phyloP scores from a whole-genome alignment of 2,797 vertebrate species.

The Hydrolagus colliei region DNA sequence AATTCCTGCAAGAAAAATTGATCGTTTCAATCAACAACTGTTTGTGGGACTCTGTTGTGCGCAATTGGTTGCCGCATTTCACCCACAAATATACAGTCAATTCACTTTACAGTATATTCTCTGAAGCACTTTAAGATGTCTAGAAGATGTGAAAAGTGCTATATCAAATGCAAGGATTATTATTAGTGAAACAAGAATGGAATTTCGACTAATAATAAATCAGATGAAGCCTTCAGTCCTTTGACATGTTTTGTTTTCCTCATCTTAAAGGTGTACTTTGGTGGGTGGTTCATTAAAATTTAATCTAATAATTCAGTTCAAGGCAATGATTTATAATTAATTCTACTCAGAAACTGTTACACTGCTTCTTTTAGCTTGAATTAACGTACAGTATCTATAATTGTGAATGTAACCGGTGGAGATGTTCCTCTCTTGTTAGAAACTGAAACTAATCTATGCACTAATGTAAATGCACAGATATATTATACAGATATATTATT shows the following conservation, averaged over 20 bases:
- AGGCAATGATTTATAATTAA: slow-evolving; percentile 5
- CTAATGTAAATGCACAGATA: background rate
- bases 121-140: too few species aligned
- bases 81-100: too few species aligned
- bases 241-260: background rate
- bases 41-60: too few species aligned
- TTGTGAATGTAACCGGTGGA: background rate
- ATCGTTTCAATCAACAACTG: too few species aligned
- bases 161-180: too few species aligned
- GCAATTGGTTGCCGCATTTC: too few species aligned
- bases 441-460: background rate
- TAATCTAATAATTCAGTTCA: background rate
- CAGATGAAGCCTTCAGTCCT: background rate
- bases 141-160: too few species aligned
- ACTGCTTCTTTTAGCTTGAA: background rate
- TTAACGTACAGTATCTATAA: background rate
- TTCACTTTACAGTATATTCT: too few species aligned
- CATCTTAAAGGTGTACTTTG: background rate
- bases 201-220: background rate
- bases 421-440: background rate
- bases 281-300: background rate
- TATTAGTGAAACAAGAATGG: background rate
- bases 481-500: background rate
- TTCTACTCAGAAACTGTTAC: background rate
- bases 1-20: too few species aligned